Evolutionary conservation across 1,140 invertebrate species (phyloP), one percentile per base, ranked within the genome.

Genomic region (Drosophila ohnishii): DNA sequence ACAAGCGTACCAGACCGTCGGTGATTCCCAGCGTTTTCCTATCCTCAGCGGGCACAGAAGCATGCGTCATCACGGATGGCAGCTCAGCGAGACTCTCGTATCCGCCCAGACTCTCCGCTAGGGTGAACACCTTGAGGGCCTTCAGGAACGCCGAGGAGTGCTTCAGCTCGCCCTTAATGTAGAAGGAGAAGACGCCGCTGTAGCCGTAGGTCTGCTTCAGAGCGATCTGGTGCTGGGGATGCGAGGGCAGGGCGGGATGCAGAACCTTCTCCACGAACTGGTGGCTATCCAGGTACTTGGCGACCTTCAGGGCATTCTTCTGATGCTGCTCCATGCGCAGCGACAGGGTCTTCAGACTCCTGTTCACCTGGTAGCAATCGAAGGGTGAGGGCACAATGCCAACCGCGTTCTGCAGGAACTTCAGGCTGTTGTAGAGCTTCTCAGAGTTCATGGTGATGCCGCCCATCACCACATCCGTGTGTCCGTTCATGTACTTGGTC

Each of bases 401-500:
- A 92, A 97, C 94, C 2, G 97, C 96, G 91, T 99, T 98, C 94
- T 99, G 98, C 57, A 98, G 92, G 92, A 96, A 99, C 73, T 95
- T 94, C 13, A 99, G 90, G 90, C 93, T 94, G 28, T 95, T 90
- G 77, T 95, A 94, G 0, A 99, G 80, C 48, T 95, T 94, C 57
- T 96, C 94, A 83, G 95, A 93, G 73, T 95, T 97, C 5, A 95
- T 94, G 30, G 96, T 94, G 8, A 96, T 94, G 9, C 96, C 95
- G 5, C 99, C 99, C 99, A 99, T 99, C 2, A 99, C 95, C 45
- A 99, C 96, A 93, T 99, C 99, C 2, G 97, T 96, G 92, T 99
- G 98, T 0, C 98, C 99, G 92, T 99, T 99, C 95, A 99, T 98
- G 88, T 99, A 99, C 92, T 99, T 99, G 0, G 98, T 99, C 30